A percentile compares a stretch with the other conserved stretches of the same genome.
Conservation (phyloP, 2,797 vertebrate species). For the Pygocentrus nattereri region DNA sequence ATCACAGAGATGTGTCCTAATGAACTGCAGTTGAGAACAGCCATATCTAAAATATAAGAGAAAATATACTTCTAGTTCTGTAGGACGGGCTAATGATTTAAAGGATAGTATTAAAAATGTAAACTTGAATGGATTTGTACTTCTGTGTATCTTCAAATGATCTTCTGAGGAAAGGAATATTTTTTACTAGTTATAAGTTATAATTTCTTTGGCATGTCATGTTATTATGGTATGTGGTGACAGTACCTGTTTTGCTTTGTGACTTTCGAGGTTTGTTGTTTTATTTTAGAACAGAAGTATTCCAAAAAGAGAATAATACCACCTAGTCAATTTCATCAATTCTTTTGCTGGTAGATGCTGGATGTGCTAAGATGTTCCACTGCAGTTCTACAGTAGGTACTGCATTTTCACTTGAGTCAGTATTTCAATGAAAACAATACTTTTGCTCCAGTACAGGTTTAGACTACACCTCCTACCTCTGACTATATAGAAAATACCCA, state of each 20-base stretch:
- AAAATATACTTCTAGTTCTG: not conserved
- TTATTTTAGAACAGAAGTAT: no score
- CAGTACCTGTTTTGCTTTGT: no score
- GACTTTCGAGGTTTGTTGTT: no score
- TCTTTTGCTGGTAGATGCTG: not conserved
- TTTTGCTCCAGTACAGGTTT: not conserved
- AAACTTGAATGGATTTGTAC: not conserved
- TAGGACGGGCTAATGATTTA: no score
- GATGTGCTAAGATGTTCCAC: not conserved
- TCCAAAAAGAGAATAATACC: no score
- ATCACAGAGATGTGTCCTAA: constrained; percentile 2
- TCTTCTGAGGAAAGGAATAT: not conserved
- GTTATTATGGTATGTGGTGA: no score
- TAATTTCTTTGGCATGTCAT: no score
- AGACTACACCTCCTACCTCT: not conserved
- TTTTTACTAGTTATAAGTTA: no score
- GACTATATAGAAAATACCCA: not conserved
- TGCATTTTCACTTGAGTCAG: no score
- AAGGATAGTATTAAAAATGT: not conserved
- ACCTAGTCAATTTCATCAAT: not conserved
- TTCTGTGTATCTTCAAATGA: not conserved
- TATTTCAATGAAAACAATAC: not conserved
- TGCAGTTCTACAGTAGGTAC: not conserved
- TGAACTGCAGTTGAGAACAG: constrained; percentile 21
- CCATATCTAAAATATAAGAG: not conserved